A percentile compares a stretch with the other conserved stretches of the same genome.
Conservation (phyloP, 2,797 vertebrate species). For the Gouania willdenowi region DNA sequence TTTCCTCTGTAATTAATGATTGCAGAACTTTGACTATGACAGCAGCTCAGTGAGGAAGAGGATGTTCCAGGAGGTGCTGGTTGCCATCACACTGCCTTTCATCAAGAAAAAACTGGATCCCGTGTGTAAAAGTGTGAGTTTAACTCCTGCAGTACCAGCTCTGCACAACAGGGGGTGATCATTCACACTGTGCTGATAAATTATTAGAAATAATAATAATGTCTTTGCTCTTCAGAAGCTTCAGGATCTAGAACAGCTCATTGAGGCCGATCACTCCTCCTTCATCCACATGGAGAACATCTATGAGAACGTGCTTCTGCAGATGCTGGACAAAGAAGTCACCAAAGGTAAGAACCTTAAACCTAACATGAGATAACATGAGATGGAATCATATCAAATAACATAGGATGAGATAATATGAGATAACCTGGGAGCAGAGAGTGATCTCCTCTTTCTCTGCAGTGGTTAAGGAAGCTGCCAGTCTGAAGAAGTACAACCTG, state of each 20-base stretch:
- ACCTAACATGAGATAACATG: too few species aligned
- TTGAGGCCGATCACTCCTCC: constrained; percentile 80
- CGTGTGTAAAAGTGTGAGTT: constrained; percentile 82
- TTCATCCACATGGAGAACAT: constrained; percentile 88
- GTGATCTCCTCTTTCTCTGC: constrained; percentile 1
- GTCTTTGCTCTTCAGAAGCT: constrained; percentile 73
- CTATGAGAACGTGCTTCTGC: constrained; percentile 85
- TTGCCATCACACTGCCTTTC: constrained; percentile 86
- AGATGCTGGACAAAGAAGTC: constrained; percentile 80
- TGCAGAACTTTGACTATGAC: constrained; percentile 92
- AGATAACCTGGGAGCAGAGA: too few species aligned
- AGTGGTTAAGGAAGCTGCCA: constrained; percentile 89
- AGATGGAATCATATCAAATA: too few species aligned
- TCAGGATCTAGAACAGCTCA: constrained; percentile 79
- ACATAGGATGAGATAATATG: too few species aligned
- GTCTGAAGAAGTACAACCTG: constrained; percentile 86
- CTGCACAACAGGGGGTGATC: too few species aligned
- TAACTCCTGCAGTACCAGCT: too few species aligned
- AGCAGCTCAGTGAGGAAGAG: constrained; percentile 90
- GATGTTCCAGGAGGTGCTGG: constrained; percentile 83
- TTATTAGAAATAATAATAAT: too few species aligned
- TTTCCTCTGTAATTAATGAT: too few species aligned
- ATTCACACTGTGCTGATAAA: too few species aligned
- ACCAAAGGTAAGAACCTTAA: constrained; percentile 86
- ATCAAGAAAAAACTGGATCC: constrained; percentile 83